phyloP scores from a whole-genome alignment of 2,888 invertebrate genomes.

The Melikaiella ostensackeni region DNA sequence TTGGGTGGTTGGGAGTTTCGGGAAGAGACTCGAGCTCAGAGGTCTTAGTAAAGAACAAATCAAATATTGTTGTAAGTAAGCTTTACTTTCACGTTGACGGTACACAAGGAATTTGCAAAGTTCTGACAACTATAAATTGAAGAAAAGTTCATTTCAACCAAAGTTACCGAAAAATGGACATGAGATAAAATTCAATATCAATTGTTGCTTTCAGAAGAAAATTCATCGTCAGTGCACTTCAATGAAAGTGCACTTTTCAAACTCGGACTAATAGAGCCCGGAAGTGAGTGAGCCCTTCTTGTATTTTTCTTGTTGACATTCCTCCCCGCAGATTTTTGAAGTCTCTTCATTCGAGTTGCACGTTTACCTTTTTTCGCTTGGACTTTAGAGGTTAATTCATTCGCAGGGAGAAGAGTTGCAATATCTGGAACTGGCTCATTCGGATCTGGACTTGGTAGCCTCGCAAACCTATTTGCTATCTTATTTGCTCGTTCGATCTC shows the following conservation, averaged over 20 bases:
- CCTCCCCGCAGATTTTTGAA: not conserved
- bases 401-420: not conserved
- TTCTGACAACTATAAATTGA: not conserved
- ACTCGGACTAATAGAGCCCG: constrained; percentile 54
- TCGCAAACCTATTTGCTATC: constrained; percentile 66
- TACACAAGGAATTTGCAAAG: not conserved
- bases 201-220: constrained; percentile 50
- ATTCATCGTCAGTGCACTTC: constrained; percentile 49
- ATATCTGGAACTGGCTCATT: not conserved
- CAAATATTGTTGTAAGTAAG: not conserved
- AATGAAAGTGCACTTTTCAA: constrained; percentile 49
- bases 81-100: not conserved
- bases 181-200: constrained; percentile 36
- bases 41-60: no score
- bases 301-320: constrained; percentile 41
- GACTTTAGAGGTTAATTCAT: not conserved
- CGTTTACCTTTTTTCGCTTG: not conserved
- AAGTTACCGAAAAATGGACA: not conserved
- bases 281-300: constrained; percentile 55
- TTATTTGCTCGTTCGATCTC: constrained; percentile 64
- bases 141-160: constrained; percentile 7
- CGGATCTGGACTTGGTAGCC: constrained; percentile 59
- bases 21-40: no score
- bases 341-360: not conserved
- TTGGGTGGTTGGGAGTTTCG: no score